Evolutionary conservation across 2,113 vertebrate species (phyloP).

Genomic region (Cephalopholis sonnerati): DNA sequence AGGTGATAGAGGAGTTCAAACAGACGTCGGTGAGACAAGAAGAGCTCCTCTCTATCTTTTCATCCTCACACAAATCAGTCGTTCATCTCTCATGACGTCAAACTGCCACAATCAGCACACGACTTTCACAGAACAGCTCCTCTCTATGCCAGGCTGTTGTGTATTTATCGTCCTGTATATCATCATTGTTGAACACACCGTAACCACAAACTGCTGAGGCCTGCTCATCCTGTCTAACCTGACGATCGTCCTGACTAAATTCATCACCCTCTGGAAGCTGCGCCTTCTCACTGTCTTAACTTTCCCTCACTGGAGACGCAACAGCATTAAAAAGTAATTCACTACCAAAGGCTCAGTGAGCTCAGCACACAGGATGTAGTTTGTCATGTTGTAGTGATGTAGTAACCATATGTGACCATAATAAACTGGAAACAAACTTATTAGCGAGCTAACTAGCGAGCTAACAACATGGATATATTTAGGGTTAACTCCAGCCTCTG

Average conservation of each 20-base stretch:
- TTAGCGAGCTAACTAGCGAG: too few species aligned
- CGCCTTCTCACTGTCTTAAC: neutral
- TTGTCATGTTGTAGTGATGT: neutral
- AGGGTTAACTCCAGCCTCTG: too few species aligned
- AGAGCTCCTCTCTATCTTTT: neutral
- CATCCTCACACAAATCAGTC: neutral
- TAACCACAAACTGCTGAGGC: constrained; percentile 2
- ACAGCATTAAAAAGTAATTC: neutral
- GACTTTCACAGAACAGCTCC: neutral
- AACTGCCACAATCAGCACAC: neutral
- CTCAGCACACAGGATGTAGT: neutral
- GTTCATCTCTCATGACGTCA: neutral
- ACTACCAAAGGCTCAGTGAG: neutral
- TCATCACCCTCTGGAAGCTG: neutral
- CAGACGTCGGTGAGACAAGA: neutral
- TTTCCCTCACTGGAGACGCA: neutral
- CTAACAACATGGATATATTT: too few species aligned
- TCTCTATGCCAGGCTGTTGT: neutral
- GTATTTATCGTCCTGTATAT: neutral
- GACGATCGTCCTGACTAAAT: neutral
- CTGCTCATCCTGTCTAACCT: constrained; percentile 30
- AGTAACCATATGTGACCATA: too few species aligned
- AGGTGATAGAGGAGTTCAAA: constrained; percentile 44
- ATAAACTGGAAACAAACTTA: too few species aligned
- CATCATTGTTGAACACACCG: neutral